Conservation (phyloP, 1,140 invertebrate genomes). For the Apis dorsata region DNA sequence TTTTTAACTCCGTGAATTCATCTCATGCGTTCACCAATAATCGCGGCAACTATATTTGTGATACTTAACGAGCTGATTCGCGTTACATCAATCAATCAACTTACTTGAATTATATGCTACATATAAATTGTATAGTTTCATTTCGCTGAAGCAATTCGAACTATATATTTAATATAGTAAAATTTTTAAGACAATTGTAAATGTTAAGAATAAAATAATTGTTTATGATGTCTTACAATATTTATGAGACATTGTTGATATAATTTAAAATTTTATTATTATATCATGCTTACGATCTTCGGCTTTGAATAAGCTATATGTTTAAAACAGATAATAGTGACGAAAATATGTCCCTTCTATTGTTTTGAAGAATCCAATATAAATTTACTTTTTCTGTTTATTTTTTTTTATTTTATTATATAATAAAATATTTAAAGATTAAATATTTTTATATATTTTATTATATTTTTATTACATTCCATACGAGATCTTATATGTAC, state of each 20-base stretch:
- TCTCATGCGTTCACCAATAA: neutral
- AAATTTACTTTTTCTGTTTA: neutral
- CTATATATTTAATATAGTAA: neutral
- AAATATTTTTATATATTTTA: neutral
- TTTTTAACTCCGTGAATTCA: conserved; percentile 9
- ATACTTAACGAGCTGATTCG: conserved; percentile 4
- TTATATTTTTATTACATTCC: neutral
- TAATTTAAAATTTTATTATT: neutral
- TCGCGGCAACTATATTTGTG: neutral
- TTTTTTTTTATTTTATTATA: neutral
- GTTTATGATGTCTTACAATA: neutral
- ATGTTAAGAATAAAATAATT: neutral
- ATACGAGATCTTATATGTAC: neutral
- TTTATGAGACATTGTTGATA: neutral
- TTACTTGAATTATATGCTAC: neutral
- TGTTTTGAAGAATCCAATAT: neutral
- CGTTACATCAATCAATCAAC: neutral
- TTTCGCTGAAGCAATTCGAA: neutral
- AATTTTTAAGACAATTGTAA: neutral
- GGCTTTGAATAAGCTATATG: conserved; percentile 4
- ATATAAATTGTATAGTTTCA: neutral
- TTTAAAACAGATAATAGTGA: neutral
- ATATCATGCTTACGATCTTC: neutral
- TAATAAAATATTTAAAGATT: neutral
- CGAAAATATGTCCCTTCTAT: neutral